phyloP scores from a whole-genome alignment of 2,888 invertebrate genomes.

The Pandemis cinnamomeana region DNA sequence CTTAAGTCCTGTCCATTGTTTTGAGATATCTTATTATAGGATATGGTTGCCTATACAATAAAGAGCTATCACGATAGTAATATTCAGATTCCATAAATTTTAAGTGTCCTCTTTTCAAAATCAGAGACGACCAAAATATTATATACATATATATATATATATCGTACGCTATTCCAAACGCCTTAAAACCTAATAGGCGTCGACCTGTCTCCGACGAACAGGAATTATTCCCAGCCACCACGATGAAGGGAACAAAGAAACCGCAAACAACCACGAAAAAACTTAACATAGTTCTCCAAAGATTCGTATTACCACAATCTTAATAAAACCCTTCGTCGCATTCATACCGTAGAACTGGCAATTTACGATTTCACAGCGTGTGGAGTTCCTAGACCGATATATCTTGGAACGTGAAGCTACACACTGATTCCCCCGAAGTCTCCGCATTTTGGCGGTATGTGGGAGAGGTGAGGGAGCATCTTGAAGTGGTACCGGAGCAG shows the following conservation, averaged over 20 bases:
- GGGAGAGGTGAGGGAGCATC: conserved; percentile 3
- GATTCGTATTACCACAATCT: conserved; percentile 18
- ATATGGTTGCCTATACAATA: too few relatives aligned
- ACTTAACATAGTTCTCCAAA: conserved; percentile 16
- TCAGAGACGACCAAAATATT: neutral
- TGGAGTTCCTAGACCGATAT: conserved; percentile 23
- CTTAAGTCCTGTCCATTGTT: too few relatives aligned
- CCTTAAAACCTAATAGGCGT: neutral
- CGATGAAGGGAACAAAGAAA: neutral
- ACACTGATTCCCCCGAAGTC: neutral
- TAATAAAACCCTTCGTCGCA: conserved; percentile 33
- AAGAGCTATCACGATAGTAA: too few relatives aligned
- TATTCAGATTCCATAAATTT: too few relatives aligned
- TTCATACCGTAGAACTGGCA: conserved; percentile 25
- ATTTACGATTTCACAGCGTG: conserved; percentile 31
- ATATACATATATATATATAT: too few relatives aligned
- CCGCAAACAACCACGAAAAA: neutral
- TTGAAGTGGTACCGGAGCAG: conserved; percentile 10
- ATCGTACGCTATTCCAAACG: neutral
- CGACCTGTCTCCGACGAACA: neutral
- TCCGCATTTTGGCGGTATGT: too few relatives aligned
- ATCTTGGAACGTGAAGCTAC: neutral
- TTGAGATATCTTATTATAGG: too few relatives aligned
- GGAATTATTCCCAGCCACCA: neutral
- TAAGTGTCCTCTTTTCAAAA: too few relatives aligned